Evolutionary conservation across 2,888 invertebrate genomes (phyloP).

Genomic region (Meandrusa payeni): DNA sequence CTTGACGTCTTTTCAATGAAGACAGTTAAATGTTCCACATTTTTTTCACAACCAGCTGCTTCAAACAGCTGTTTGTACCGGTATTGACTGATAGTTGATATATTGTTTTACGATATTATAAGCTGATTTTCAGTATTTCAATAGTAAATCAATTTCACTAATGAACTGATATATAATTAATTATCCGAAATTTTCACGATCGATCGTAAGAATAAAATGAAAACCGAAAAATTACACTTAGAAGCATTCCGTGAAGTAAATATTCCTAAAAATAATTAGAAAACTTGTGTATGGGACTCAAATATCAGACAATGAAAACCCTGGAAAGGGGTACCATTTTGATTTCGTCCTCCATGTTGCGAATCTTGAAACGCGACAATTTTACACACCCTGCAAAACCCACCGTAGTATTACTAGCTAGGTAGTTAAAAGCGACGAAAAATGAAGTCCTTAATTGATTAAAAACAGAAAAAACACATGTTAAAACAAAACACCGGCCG

Average conservation of each 20-base stretch:
- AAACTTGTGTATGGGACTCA: conserved; percentile 18
- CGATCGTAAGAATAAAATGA: not conserved
- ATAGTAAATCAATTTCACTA: not conserved
- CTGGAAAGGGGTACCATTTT: conserved; percentile 75
- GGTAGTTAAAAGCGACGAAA: no score
- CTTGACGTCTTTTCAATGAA: conserved; percentile 52
- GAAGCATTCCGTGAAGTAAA: not conserved
- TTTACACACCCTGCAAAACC: conserved; percentile 40
- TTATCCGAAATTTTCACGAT: not conserved
- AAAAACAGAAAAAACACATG: conserved; percentile 38
- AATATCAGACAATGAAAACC: conserved; percentile 45
- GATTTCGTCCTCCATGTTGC: conserved; percentile 80
- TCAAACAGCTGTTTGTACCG: conserved; percentile 75
- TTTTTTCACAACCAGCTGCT: conserved; percentile 76
- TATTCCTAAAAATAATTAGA: not conserved
- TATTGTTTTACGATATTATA: conserved; percentile 9
- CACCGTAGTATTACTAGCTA: no score
- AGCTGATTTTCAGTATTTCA: not conserved
- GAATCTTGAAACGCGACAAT: conserved; percentile 67
- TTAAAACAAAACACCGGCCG: conserved; percentile 74
- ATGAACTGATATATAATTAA: not conserved
- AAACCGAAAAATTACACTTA: not conserved
- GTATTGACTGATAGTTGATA: conserved; percentile 32
- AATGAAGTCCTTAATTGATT: conserved; percentile 22
- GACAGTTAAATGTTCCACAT: conserved; percentile 68